Evolutionary conservation across 1,140 invertebrate genomes (phyloP).

Genomic region (Anthonomus grandis): DNA sequence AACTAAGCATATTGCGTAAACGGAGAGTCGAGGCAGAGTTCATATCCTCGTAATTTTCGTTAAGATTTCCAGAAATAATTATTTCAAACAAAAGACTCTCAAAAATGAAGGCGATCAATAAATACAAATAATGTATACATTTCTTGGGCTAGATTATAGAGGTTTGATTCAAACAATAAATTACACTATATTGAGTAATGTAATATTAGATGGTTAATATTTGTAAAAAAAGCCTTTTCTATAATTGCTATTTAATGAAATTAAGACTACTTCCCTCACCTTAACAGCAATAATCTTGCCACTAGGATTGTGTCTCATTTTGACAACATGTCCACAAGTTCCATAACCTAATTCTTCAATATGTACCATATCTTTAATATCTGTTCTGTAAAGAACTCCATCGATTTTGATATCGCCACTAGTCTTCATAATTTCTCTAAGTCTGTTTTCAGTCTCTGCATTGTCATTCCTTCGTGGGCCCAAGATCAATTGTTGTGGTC

Average conservation of each 20-base stretch:
- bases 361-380: slow-evolving; percentile 82
- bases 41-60: no score
- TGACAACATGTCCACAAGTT: slow-evolving; percentile 95
- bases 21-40: no score
- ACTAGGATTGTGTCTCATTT: slow-evolving; percentile 89
- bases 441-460: slow-evolving; percentile 51
- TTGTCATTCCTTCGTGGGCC: slow-evolving; percentile 38
- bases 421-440: slow-evolving; percentile 58
- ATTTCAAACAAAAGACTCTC: no score
- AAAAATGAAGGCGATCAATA: no score
- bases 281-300: slow-evolving; percentile 90
- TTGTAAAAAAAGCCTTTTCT: no score
- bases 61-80: no score
- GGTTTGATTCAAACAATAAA: no score
- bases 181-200: no score
- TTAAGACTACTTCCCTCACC: slow-evolving; percentile 52
- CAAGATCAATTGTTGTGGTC: slow-evolving; percentile 36
- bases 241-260: slow-evolving; percentile 93
- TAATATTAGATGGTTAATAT: no score
- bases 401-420: slow-evolving; percentile 83
- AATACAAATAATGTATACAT: no score
- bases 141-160: no score
- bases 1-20: no score
- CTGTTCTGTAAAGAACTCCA: slow-evolving; percentile 75
- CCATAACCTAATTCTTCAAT: slow-evolving; percentile 92